phyloP scores from a whole-genome alignment of 1,140 invertebrate species.

The Aradophagus sp. region DNA sequence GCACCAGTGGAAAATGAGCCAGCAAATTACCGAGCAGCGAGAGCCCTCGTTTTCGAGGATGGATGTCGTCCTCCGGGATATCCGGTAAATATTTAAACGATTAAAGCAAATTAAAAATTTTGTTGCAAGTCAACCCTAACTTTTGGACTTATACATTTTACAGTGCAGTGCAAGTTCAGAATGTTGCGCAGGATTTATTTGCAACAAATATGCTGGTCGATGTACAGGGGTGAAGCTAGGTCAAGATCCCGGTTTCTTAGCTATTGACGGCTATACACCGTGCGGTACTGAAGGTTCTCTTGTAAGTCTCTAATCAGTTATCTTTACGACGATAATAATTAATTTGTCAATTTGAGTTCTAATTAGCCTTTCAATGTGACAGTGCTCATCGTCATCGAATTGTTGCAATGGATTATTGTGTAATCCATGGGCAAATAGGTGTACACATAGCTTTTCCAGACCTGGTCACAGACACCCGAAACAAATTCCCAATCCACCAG shows the following conservation, averaged over 20 bases:
- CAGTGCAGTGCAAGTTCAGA: constrained; percentile 11
- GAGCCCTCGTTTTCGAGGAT: too few species aligned
- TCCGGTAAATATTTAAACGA: constrained; percentile 11
- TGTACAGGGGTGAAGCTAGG: constrained; percentile 7
- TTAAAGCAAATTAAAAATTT: background rate
- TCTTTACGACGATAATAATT: background rate
- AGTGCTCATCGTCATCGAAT: constrained; percentile 6
- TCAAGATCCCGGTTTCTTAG: constrained; percentile 1
- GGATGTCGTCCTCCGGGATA: constrained; percentile 25
- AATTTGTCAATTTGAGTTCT: too few species aligned
- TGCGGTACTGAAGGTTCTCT: constrained; percentile 9
- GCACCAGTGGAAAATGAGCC: too few species aligned
- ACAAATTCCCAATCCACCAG: background rate
- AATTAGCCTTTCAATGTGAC: too few species aligned
- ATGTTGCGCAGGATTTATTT: constrained; percentile 25
- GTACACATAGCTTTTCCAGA: background rate
- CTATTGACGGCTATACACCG: background rate
- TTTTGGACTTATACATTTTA: too few species aligned
- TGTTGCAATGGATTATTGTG: constrained; percentile 23
- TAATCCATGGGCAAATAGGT: constrained; percentile 23
- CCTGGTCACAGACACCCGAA: constrained; percentile 16
- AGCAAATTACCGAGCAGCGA: too few species aligned
- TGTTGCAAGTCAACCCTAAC: background rate
- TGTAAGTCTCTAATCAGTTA: constrained; percentile 6
- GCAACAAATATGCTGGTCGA: constrained; percentile 29